Evolutionary conservation across 30 jellyfish, hydroid and myxozoan species (phyloP).

Genomic region (Mastigias papua): DNA sequence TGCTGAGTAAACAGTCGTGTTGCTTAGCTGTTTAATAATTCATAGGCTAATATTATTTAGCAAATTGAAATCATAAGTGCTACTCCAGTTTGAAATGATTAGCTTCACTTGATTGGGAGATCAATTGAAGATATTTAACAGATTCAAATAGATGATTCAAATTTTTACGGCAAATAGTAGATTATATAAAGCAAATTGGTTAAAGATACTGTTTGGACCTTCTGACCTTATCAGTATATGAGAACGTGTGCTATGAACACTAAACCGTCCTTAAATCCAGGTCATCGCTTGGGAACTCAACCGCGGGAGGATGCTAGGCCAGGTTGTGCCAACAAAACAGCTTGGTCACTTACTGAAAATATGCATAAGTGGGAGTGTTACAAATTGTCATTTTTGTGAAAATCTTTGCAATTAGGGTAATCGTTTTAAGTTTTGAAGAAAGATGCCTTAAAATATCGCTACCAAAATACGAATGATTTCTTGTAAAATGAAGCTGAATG

Average conservation of each 20-base stretch:
- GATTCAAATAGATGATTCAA: not conserved
- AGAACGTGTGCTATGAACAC: not conserved
- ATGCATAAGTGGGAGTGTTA: no score
- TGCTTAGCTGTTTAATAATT: not conserved
- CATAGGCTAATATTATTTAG: not conserved
- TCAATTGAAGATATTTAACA: not conserved
- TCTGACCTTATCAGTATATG: not conserved
- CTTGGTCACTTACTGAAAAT: no score
- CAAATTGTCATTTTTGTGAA: no score
- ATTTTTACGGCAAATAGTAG: not conserved
- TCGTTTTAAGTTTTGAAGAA: no score
- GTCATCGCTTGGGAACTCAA: no score
- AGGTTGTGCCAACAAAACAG: no score
- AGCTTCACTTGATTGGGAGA: not conserved
- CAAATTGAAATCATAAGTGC: not conserved
- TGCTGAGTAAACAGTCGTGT: not conserved
- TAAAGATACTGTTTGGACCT: not conserved
- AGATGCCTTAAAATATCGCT: no score
- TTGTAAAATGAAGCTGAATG: no score
- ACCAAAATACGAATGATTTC: no score
- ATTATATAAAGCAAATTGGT: not conserved
- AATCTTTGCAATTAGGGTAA: no score
- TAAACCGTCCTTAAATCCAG: not conserved
- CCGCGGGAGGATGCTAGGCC: no score
- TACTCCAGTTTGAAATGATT: not conserved